phyloP scores from a whole-genome alignment of 2,888 invertebrate species.

The Cyaniris semiargus region DNA sequence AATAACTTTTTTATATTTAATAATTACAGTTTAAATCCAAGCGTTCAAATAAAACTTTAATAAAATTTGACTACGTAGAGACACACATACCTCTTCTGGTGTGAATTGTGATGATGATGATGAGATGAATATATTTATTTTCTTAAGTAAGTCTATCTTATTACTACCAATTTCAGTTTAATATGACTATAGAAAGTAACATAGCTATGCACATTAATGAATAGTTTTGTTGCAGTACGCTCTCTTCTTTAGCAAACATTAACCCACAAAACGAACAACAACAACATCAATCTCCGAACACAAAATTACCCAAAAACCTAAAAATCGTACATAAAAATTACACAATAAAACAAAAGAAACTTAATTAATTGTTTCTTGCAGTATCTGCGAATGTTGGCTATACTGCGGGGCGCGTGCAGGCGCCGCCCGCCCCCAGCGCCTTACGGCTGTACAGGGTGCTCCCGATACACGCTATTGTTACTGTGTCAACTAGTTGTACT shows the following conservation, averaged over 20 bases:
- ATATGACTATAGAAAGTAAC: not conserved
- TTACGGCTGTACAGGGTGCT: conserved; percentile 68
- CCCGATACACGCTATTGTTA: conserved; percentile 49
- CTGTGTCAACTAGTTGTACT: conserved; percentile 33
- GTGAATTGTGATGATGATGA: too few relatives aligned
- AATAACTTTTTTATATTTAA: too few relatives aligned
- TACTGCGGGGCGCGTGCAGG: conserved; percentile 58
- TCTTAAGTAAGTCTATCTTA: too few relatives aligned
- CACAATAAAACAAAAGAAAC: conserved; percentile 33
- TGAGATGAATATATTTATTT: too few relatives aligned
- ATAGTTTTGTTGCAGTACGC: not conserved
- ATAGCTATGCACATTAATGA: not conserved
- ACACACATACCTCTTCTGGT: too few relatives aligned
- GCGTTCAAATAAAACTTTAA: not conserved
- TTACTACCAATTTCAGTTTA: too few relatives aligned
- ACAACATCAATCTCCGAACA: not conserved
- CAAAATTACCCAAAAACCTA: not conserved
- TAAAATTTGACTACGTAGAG: not conserved
- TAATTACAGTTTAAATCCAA: not conserved
- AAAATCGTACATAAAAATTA: not conserved
- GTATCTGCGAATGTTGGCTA: conserved; percentile 47
- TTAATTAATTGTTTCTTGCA: conserved; percentile 18
- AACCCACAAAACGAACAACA: not conserved
- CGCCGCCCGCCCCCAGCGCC: conserved; percentile 76
- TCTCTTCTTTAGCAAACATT: not conserved